phyloP scores from a whole-genome alignment of 2,888 invertebrate species.

The Invenusta paracnida region DNA sequence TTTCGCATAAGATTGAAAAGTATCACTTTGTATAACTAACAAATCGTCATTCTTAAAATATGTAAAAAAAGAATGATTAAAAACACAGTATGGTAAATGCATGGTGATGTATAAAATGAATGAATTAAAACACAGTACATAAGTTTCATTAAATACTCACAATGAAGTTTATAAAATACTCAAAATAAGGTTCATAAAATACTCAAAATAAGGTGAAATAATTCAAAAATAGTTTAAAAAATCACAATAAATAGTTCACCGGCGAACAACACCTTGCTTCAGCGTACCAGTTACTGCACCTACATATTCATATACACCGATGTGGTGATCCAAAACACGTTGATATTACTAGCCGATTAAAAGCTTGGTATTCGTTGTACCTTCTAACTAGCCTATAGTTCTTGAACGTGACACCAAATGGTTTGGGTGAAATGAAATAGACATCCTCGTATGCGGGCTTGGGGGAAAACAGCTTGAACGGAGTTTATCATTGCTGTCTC shows the following conservation, averaged over 20 bases:
- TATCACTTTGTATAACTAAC: neutral
- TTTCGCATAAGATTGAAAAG: neutral
- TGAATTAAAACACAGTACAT: neutral
- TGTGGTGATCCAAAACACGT: too few species aligned
- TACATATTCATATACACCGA: neutral
- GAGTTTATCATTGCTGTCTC: too few species aligned
- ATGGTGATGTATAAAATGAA: neutral
- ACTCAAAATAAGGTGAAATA: neutral
- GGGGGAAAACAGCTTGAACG: neutral
- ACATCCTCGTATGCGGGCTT: neutral
- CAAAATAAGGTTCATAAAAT: neutral
- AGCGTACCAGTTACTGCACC: neutral
- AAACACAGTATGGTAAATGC: neutral
- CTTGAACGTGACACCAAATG: neutral
- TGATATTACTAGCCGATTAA: too few species aligned
- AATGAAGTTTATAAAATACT: neutral
- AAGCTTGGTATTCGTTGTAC: neutral
- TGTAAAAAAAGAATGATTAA: neutral
- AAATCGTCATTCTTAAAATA: too few species aligned
- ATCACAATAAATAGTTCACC: neutral
- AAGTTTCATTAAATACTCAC: too few species aligned
- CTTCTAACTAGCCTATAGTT: neutral
- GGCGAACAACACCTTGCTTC: neutral
- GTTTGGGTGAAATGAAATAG: neutral
- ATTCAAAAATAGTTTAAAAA: neutral